Conservation (phyloP, 2,888 invertebrate genomes). For the Mimachlamys varia region DNA sequence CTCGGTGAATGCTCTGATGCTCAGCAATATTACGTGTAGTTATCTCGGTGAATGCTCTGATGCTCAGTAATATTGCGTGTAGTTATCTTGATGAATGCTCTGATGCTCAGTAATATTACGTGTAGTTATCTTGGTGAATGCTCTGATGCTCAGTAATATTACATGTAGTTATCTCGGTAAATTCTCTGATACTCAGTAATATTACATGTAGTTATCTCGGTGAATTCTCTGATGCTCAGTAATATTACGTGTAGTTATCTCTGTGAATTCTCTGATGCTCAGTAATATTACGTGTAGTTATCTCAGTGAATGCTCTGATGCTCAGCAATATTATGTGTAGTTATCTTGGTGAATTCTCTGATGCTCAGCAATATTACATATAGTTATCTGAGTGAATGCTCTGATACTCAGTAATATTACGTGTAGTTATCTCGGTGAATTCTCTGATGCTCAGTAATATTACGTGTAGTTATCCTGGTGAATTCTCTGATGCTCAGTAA, state of each 20-base stretch:
- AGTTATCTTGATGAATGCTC: not conserved
- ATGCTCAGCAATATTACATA: not conserved
- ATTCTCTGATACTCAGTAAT: not conserved
- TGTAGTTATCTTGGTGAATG: not conserved
- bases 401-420: not conserved
- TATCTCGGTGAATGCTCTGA: not conserved
- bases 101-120: not conserved
- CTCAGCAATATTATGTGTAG: not conserved
- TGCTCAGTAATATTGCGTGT: not conserved
- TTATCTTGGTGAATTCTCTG: not conserved
- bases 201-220: not conserved
- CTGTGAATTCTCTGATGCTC: not conserved
- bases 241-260: not conserved
- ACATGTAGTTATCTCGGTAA: not conserved
- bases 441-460: not conserved
- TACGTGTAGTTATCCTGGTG: not conserved
- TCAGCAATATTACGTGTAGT: not conserved
- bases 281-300: not conserved
- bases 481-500: not conserved
- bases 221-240: not conserved
- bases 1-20: not conserved
- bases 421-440: not conserved
- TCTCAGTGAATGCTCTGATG: not conserved
- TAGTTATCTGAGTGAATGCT: not conserved
- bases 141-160: not conserved